Evolutionary conservation across 2,797 vertebrate species (phyloP), one percentile per base, ranked within the genome.

Genomic region (Chaetodon trifasciatus): DNA sequence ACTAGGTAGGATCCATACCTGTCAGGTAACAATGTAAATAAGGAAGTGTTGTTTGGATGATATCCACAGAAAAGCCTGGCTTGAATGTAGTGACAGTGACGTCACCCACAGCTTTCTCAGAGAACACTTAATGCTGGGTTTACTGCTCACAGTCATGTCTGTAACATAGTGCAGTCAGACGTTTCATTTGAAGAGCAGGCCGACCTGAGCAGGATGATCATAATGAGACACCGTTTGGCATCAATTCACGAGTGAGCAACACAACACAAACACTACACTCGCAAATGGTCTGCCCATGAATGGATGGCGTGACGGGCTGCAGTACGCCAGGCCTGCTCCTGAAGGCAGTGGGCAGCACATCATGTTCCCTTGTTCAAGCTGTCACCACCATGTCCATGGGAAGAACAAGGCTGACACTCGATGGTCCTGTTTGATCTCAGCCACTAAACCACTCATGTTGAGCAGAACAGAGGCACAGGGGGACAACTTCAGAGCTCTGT

Each of bases 341-440:
- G 53, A 66, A 46, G 66, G 23, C 46, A 56, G 70, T 10, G 28
- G 70, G 57, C 50, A 79, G 70, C 53, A 70, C 70, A 56, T 74
- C 63, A 32, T 82, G 79, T 76, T 85, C 78, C 16, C 71, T 72
- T 47, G 71, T 85, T 83, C 62, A 86, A 76, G 44, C 67, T 79
- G 78, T 66, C 84, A 78, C 44, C 56, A 21, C 12, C 3, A 11
- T 16, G 62, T 86, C 61, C 11, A 47, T 78, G 64, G n/a, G 72
- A 79, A 70, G 49, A 52, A 62, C 21, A 69, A 83, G 35, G 47
- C 73, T 70, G 86, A 83, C 78, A 81, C 39, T 7, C 79, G 70
- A 60, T 66, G 63, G 68, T 78, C 44, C 23, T 32, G 76, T 72
- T 79, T 83, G 86, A 86, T 79, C 62, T 58, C 63, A 62, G 81